Conservation (phyloP, 92 coral and sea anemone genomes). For the Zoanthus sociatus region DNA sequence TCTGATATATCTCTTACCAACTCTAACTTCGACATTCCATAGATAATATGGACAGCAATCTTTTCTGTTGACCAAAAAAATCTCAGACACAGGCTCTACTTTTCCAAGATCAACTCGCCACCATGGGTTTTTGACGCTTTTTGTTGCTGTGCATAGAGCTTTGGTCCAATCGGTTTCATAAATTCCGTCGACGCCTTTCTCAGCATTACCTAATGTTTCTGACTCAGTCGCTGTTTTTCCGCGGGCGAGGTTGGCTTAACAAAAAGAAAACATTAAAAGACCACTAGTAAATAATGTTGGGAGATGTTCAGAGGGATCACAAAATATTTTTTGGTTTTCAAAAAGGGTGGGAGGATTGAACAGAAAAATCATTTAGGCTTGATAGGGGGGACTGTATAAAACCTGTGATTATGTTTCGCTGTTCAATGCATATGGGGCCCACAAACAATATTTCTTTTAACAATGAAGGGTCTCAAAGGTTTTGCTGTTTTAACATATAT, state of each 20-base stretch:
- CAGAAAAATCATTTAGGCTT: too few relatives aligned
- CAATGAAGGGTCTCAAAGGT: too few relatives aligned
- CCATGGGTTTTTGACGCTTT: neutral
- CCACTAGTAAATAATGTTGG: too few relatives aligned
- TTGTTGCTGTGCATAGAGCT: neutral
- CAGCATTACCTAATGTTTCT: neutral
- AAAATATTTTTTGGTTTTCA: too few relatives aligned
- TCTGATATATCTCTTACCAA: neutral
- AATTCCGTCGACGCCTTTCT: neutral
- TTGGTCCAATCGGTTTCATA: neutral
- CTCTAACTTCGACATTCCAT: neutral
- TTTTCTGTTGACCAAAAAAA: neutral
- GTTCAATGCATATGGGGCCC: too few relatives aligned
- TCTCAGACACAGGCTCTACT: constrained; percentile 27
- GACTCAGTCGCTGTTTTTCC: neutral
- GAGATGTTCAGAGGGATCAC: too few relatives aligned
- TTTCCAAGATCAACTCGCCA: constrained; percentile 11
- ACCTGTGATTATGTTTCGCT: too few relatives aligned
- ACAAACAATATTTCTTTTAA: too few relatives aligned
- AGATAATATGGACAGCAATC: neutral
- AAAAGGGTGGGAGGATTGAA: too few relatives aligned
- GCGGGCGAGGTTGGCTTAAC: constrained; percentile 5
- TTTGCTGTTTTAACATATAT: too few relatives aligned
- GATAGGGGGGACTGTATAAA: too few relatives aligned
- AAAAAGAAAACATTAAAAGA: neutral